Conservation (phyloP, 2,797 vertebrate genomes). For the Crenuchus spilurus region DNA sequence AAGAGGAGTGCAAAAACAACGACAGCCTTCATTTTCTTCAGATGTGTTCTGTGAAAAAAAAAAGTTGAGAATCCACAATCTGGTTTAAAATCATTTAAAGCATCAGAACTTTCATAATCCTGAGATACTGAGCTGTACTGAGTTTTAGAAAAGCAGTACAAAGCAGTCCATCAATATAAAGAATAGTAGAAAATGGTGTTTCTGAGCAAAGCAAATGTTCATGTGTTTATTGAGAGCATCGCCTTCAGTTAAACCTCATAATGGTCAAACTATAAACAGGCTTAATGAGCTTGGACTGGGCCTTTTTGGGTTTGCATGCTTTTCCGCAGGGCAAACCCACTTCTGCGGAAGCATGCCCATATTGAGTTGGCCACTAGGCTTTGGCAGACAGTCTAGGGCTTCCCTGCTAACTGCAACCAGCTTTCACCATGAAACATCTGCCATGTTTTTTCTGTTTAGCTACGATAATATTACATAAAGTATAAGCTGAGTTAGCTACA, state of each 20-base stretch:
- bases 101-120: not conserved
- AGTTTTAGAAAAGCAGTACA: not conserved
- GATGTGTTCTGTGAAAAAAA: constrained; percentile 38
- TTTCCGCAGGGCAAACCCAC: constrained; percentile 15
- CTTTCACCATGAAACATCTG: constrained; percentile 38
- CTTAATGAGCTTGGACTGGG: constrained; percentile 20
- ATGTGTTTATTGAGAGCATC: not conserved
- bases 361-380: constrained; percentile 4
- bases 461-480: constrained; percentile 44
- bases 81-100: not conserved
- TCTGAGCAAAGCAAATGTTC: not conserved
- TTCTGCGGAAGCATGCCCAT: constrained; percentile 11
- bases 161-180: no score
- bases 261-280: constrained; percentile 36
- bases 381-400: constrained; percentile 20
- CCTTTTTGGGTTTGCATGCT: constrained; percentile 23
- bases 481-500: constrained; percentile 50
- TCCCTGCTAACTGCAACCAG: constrained; percentile 40
- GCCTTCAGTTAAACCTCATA: not conserved
- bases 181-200: not conserved
- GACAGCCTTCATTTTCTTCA: constrained; percentile 76
- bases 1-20: constrained; percentile 76
- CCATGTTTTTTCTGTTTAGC: constrained; percentile 52
- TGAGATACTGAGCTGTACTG: no score
- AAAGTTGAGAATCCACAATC: not conserved